Evolutionary conservation across 2,113 vertebrate species (phyloP), one percentile per base, ranked within the genome.

Genomic region (Thomomys bottae): DNA sequence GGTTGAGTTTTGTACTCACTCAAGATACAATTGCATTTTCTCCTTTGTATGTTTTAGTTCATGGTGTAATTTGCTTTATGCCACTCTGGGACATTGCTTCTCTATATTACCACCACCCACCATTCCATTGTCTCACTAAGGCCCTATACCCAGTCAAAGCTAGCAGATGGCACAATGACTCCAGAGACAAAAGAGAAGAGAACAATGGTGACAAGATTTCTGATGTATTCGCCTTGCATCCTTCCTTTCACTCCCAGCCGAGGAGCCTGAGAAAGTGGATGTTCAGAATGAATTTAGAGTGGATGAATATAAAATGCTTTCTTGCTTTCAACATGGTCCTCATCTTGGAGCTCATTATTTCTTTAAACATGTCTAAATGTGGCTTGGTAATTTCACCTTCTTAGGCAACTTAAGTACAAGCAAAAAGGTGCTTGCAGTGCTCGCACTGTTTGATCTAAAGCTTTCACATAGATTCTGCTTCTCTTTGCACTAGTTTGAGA

Each of bases 401-500:
- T 76, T 42, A 71, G 67, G 40, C 78, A 94, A 82, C 38, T 49
- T 36, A 89, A 91, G 45, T 82, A 67, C 4, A 75, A 66, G 71
- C 15, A 24, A 72, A 93, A 94, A 75, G 67, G 14, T 76, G 14
- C 45, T 77, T 63, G 34, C 42, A 42, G 57, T 77, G 67, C n/a
- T 75, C n/a, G 30, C 36, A 61, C 26, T 34, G 49, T 88, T 93
- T 93, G 75, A 92, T 88, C 79, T n/a, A 20, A 63, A 87, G n/a
- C 66, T 94, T 90, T 95, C 71, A 91, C 78, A 82, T 30, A 54
- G 63, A 9, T 64, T 80, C 59, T 79, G 77, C 24, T 64, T 95
- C 59, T 84, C 32, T 68, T 68, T n/a, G 70, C 14, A 1, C 23
- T 61, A n/a, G 77, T 30, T 34, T 3, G 57, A 89, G 87, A 88